These are phyloP conservation scores for Alligator sinensis DNA, from an alignment of 2,113 vertebrate genomes.

Conservation along the genomic window DNA sequence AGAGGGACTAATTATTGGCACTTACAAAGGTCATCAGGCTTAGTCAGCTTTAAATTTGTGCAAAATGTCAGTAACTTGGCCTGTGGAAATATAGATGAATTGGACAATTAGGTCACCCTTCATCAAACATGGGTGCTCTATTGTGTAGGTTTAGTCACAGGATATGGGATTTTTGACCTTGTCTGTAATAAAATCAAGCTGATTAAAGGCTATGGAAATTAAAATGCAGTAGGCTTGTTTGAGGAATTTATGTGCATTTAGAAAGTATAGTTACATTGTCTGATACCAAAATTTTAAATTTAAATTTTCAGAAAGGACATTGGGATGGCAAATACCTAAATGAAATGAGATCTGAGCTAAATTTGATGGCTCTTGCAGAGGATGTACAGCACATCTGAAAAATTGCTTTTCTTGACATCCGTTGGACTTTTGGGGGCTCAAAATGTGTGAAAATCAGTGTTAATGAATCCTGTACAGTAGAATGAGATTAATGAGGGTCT, in stretches of 20 bases:
- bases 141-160: slow-evolving; percentile 17
- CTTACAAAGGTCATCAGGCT: slow-evolving; percentile 27
- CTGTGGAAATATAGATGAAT: slow-evolving; percentile 14
- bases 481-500: neutral
- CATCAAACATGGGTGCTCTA: neutral
- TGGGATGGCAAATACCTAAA: neutral
- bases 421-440: neutral
- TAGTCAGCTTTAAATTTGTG: slow-evolving; percentile 43
- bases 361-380: neutral
- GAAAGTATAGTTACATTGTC: neutral
- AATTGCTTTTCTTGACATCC: slow-evolving; percentile 5
- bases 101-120: neutral
- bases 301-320: neutral
- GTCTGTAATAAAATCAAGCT: neutral
- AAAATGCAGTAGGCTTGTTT: neutral
- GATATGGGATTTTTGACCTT: slow-evolving; percentile 12
- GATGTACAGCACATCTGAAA: slow-evolving; percentile 26
- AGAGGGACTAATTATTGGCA: neutral
- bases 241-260: neutral
- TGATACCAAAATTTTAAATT: slow-evolving; percentile 22
- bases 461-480: neutral
- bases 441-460: neutral
- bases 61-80: slow-evolving; percentile 40
- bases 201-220: slow-evolving; percentile 27
- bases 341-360: neutral